These are phyloP conservation scores for Lithophane leautieri DNA, from an alignment of 2,888 invertebrate species.

Conservation along the genomic window DNA sequence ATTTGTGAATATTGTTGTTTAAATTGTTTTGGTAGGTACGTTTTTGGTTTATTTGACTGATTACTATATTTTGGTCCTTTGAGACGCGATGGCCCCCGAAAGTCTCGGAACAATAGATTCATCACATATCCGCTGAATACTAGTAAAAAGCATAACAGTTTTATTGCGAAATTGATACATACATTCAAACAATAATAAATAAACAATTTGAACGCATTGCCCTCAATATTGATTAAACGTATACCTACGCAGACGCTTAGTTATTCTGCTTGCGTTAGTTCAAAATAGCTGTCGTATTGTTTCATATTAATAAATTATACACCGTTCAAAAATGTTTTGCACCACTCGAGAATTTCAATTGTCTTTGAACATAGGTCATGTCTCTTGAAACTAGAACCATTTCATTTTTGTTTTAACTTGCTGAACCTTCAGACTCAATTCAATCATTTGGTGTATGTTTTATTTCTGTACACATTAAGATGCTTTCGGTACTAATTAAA, in stretches of 20 bases:
- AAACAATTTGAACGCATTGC: slow-evolving; percentile 24
- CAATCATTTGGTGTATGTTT: neutral
- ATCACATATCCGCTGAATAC: slow-evolving; percentile 5
- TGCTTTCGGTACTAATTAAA: neutral
- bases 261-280: slow-evolving; percentile 43
- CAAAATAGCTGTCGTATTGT: slow-evolving; percentile 34
- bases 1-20: slow-evolving; percentile 33
- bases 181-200: slow-evolving; percentile 23
- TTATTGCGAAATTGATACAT: neutral
- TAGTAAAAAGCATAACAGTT: neutral
- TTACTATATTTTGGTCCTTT: neutral
- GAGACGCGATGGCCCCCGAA: neutral
- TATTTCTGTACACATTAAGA: neutral
- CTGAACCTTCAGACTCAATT: neutral
- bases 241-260: neutral
- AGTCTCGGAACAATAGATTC: neutral
- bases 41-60: neutral
- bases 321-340: slow-evolving; percentile 28
- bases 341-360: no score
- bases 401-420: neutral
- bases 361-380: neutral
- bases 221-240: slow-evolving; percentile 46
- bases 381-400: neutral
- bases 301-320: slow-evolving; percentile 41
- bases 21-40: slow-evolving; percentile 10